A percentile compares a stretch with the other conserved stretches of the same genome.
Conservation (phyloP, 2,888 invertebrate species). For the Encarsia formosa region DNA sequence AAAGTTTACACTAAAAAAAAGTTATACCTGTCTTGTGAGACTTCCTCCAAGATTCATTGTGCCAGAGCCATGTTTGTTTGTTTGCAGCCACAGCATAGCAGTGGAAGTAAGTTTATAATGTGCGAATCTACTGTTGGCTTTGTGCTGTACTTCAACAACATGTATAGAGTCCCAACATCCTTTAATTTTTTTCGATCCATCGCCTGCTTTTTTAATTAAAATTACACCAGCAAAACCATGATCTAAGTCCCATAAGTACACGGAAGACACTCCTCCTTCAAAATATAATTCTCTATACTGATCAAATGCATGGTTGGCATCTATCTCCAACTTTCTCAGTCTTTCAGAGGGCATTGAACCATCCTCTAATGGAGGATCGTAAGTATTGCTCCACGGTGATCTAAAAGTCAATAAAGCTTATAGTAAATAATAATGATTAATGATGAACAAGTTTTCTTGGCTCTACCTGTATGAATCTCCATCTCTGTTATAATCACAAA, state of each 20-base stretch:
- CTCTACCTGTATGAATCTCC: constrained; percentile 71
- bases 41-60: constrained; percentile 99
- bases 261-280: constrained; percentile 98
- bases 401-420: constrained; percentile 49
- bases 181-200: constrained; percentile 96
- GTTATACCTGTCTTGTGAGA: constrained; percentile 93
- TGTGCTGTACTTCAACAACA: constrained; percentile 97
- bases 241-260: constrained; percentile 98
- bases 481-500: constrained; percentile 99
- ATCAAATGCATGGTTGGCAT: constrained; percentile 98
- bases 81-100: constrained; percentile 99
- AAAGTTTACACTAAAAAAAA: too few relatives aligned
- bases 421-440: constrained; percentile 1
- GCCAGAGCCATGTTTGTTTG: constrained; percentile 92
- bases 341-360: constrained; percentile 98
- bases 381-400: constrained; percentile 98
- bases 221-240: constrained; percentile 98
- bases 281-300: constrained; percentile 99
- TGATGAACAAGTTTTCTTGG: background rate
- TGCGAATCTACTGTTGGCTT: constrained; percentile 87
- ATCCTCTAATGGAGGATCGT: constrained; percentile 96
- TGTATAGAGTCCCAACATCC: constrained; percentile 99
- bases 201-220: constrained; percentile 97
- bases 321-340: constrained; percentile 90
- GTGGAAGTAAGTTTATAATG: constrained; percentile 99